Conservation (phyloP, 2,888 invertebrate species). For the Dysmachus trigonus region DNA sequence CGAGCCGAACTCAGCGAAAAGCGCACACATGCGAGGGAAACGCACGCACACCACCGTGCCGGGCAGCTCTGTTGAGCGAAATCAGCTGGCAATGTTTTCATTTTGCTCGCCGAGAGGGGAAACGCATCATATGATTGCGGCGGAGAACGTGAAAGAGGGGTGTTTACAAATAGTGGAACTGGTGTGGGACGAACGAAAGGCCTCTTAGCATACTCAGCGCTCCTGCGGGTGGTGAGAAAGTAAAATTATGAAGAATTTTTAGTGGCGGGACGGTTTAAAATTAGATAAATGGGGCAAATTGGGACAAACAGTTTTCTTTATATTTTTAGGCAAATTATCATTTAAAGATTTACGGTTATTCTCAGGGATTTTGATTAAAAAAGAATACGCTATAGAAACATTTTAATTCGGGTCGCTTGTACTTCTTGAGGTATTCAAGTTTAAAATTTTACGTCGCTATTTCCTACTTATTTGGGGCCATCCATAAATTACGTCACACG, state of each 20-base stretch:
- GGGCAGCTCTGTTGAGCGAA: neutral
- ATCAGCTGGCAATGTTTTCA: slow-evolving; percentile 41
- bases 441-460: no score
- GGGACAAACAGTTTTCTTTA: no score
- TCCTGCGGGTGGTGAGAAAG: neutral
- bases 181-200: neutral
- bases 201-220: neutral
- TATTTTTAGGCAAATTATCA: no score
- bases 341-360: no score
- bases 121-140: neutral
- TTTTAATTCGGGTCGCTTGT: no score
- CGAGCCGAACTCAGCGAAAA: slow-evolving; percentile 10
- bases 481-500: no score
- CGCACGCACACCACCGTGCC: neutral
- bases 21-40: neutral
- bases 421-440: no score
- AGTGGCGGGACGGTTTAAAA: neutral
- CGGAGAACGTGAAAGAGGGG: neutral
- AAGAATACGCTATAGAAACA: no score
- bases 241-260: neutral
- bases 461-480: no score
- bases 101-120: slow-evolving; percentile 14
- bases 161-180: neutral
- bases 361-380: no score
- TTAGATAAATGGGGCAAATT: neutral